Evolutionary conservation across 2,888 invertebrate species (phyloP).

Genomic region (Oasisia sp.): DNA sequence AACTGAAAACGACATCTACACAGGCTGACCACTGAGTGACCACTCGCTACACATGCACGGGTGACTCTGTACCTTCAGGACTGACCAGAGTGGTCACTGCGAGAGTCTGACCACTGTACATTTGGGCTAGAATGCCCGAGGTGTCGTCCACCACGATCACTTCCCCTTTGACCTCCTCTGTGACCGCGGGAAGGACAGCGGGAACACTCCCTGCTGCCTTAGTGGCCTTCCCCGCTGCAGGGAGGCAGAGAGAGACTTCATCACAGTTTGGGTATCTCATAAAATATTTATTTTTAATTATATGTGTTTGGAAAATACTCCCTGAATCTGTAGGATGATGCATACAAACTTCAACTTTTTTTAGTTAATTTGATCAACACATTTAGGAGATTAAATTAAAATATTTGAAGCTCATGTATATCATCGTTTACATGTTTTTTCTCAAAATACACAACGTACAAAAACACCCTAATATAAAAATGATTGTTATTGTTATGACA

Average conservation of each 20-base stretch:
- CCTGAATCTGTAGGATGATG: too few relatives aligned
- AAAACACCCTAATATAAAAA: too few relatives aligned
- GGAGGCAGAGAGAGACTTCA: not conserved
- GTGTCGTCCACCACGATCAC: slow-evolving; percentile 34
- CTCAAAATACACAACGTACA: too few relatives aligned
- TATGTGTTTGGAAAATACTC: too few relatives aligned
- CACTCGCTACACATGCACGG: not conserved
- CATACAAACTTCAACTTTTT: too few relatives aligned
- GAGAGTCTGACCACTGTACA: slow-evolving; percentile 35
- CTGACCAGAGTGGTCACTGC: not conserved
- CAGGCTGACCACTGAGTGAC: not conserved
- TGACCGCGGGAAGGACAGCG: not conserved
- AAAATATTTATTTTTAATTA: too few relatives aligned
- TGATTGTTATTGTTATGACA: too few relatives aligned
- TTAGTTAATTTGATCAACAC: too few relatives aligned
- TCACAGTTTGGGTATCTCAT: too few relatives aligned
- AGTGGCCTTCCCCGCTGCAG: not conserved
- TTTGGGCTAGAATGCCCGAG: slow-evolving; percentile 36
- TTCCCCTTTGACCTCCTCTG: slow-evolving; percentile 21
- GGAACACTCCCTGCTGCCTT: not conserved
- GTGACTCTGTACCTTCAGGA: not conserved
- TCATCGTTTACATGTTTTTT: too few relatives aligned
- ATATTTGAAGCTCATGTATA: too few relatives aligned
- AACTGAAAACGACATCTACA: not conserved
- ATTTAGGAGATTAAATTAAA: too few relatives aligned